Percentiles rank a stretch among this genome's conserved stretches.
Evolutionary conservation across 2,888 invertebrate genomes (phyloP).

Genomic region (Trilocha varians): DNA sequence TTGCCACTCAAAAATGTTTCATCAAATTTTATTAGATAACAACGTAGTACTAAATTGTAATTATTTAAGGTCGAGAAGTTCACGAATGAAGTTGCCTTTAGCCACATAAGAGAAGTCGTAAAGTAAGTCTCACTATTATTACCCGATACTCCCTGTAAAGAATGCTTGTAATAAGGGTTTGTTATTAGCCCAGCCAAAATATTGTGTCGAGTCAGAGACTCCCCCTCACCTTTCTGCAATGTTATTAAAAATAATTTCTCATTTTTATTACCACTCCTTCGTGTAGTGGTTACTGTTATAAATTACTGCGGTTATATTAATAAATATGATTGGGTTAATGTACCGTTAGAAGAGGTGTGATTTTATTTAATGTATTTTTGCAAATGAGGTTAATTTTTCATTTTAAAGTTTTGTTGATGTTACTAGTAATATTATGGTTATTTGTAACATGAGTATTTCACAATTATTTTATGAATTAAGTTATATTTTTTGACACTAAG

Average conservation of each 20-base stretch:
- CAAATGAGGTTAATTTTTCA: too few relatives aligned
- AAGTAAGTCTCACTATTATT: constrained; percentile 58
- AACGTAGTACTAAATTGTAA: too few relatives aligned
- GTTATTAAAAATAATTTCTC: constrained; percentile 74
- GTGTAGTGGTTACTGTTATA: constrained; percentile 41
- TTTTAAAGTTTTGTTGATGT: too few relatives aligned
- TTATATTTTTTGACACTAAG: too few relatives aligned
- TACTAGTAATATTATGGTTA: too few relatives aligned
- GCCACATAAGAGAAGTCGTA: constrained; percentile 50
- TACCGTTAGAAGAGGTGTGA: neutral
- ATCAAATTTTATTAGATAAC: too few relatives aligned
- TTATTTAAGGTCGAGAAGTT: too few relatives aligned
- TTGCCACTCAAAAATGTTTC: too few relatives aligned
- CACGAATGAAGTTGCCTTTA: constrained; percentile 25
- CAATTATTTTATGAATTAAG: too few relatives aligned
- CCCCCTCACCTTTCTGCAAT: constrained; percentile 29
- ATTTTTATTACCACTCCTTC: constrained; percentile 61
- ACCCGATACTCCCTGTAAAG: constrained; percentile 44
- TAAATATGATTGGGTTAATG: constrained; percentile 3
- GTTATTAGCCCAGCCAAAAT: constrained; percentile 45
- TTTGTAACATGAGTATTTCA: too few relatives aligned
- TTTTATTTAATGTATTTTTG: too few relatives aligned
- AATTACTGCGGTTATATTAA: constrained; percentile 39
- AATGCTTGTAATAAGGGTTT: constrained; percentile 56
- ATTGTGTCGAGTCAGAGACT: constrained; percentile 48